Evolutionary conservation across 2,113 vertebrate genomes (phyloP).

Genomic region (Mixornis gularis): DNA sequence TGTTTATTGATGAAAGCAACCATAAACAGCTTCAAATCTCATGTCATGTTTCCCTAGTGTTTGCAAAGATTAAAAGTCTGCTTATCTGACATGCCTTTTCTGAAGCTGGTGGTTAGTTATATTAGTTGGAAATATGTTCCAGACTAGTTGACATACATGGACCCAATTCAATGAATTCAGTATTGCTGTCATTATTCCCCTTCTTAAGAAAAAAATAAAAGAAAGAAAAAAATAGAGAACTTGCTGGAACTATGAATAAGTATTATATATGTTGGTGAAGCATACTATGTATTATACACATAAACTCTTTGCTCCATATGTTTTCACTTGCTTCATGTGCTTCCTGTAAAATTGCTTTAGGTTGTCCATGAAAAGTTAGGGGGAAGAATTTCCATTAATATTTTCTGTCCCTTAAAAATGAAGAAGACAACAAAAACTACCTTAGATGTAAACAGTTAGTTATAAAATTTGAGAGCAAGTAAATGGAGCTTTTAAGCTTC

Average conservation of each 20-base stretch:
- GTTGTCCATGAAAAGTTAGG: neutral
- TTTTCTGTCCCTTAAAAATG: neutral
- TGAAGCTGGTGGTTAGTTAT: neutral
- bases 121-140: neutral
- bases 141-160: neutral
- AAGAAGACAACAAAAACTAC: neutral
- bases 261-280: neutral
- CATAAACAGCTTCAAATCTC: neutral
- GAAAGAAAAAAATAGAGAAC: accelerated
- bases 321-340: neutral
- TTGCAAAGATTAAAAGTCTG: neutral
- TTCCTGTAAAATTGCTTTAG: neutral
- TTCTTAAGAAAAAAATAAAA: neutral
- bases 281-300: neutral
- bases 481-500: neutral
- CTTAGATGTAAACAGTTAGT: neutral
- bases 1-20: neutral
- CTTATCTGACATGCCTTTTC: neutral
- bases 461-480: neutral
- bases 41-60: neutral
- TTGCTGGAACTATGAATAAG: neutral
- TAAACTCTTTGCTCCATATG: neutral
- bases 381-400: neutral
- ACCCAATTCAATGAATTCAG: neutral
- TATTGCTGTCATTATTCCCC: neutral